phyloP scores from a whole-genome alignment of 2,888 invertebrate genomes.

The Dryobotodes eremita region DNA sequence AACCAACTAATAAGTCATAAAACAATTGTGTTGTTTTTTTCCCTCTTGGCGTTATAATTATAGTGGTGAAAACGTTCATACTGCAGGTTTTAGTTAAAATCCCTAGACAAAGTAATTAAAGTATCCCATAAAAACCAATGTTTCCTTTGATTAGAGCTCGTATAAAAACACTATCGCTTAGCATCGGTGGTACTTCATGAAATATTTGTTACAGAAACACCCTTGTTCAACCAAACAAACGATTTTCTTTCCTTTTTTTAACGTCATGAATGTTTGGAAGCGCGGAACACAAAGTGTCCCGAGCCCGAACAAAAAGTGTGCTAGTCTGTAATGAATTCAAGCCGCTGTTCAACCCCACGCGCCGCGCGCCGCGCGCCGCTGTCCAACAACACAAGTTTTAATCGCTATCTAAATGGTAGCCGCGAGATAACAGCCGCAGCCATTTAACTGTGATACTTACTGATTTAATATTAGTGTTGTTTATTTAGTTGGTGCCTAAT shows the following conservation, averaged over 20 bases:
- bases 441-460: conserved; percentile 7
- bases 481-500: conserved; percentile 18
- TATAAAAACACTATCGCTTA: neutral
- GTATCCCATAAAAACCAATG: neutral
- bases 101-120: neutral
- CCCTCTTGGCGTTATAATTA: neutral
- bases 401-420: conserved; percentile 41
- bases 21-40: neutral
- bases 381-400: conserved; percentile 35
- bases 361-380: neutral
- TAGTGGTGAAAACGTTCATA: neutral
- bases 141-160: neutral
- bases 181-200: neutral
- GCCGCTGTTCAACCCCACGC: neutral
- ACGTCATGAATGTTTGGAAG: neutral
- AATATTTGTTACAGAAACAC: neutral
- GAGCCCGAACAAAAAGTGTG: conserved; percentile 12
- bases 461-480: neutral
- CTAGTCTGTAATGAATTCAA: conserved; percentile 8
- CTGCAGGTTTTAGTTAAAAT: neutral
- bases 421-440: neutral
- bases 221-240: neutral
- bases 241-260: conserved; percentile 3
- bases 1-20: neutral
- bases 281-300: neutral